Conservation (phyloP, 2,888 invertebrate genomes). For the Eupithecia exiguata region DNA sequence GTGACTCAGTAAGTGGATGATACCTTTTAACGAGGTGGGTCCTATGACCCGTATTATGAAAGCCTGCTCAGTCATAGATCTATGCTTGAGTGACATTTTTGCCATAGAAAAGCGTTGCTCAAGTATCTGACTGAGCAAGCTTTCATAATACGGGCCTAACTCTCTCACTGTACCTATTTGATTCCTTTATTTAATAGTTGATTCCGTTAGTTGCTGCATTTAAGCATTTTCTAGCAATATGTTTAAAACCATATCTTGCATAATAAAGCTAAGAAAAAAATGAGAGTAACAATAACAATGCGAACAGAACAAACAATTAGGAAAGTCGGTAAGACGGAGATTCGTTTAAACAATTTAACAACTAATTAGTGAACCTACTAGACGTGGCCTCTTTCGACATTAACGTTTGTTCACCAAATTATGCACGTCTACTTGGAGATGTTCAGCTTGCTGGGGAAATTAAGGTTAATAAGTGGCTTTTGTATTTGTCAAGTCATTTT, state of each 20-base stretch:
- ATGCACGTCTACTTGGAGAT: constrained; percentile 9
- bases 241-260: too few relatives aligned
- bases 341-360: constrained; percentile 14
- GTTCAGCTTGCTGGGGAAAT: constrained; percentile 26
- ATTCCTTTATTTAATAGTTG: too few relatives aligned
- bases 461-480: constrained; percentile 2
- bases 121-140: too few relatives aligned
- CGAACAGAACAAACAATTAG: not conserved
- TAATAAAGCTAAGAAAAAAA: too few relatives aligned
- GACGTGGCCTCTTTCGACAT: constrained; percentile 19
- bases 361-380: not conserved
- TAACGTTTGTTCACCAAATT: constrained; percentile 24
- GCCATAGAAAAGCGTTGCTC: too few relatives aligned
- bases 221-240: too few relatives aligned
- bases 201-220: too few relatives aligned
- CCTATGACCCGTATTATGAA: too few relatives aligned
- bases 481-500: constrained; percentile 33
- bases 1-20: not conserved
- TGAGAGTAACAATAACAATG: not conserved
- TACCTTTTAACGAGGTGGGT: not conserved
- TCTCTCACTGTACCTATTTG: too few relatives aligned
- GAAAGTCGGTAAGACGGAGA: not conserved
- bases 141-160: too few relatives aligned
- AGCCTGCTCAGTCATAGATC: too few relatives aligned
- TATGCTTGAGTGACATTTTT: too few relatives aligned